Conservation (phyloP, 2,113 vertebrate genomes). For the Glareola pratincola region DNA sequence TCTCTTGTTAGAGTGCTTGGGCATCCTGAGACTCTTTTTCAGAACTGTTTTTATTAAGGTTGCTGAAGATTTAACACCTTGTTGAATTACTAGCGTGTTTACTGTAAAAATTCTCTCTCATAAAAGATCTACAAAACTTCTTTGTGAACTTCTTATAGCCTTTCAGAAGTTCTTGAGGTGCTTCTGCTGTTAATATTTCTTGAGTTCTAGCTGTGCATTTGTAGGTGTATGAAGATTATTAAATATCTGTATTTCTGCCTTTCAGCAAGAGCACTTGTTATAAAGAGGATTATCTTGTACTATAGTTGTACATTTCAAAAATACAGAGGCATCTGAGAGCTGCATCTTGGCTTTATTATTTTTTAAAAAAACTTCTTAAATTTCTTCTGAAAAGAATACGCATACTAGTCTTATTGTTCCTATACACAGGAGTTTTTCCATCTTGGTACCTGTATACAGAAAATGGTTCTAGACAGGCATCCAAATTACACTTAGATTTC, state of each 20-base stretch:
- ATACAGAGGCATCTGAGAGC: not conserved
- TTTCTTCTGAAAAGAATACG: not conserved
- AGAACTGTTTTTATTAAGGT: not conserved
- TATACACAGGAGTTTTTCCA: not conserved
- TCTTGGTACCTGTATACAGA: not conserved
- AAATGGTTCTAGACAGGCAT: not conserved
- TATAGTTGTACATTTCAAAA: not conserved
- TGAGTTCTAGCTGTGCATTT: not conserved
- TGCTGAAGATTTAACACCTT: not conserved
- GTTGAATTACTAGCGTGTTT: not conserved
- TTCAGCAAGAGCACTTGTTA: not conserved
- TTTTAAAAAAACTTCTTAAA: not conserved
- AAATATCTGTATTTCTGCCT: not conserved
- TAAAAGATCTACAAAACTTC: not conserved
- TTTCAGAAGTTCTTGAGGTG: not conserved
- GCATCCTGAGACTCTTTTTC: not conserved
- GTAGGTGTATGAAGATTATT: not conserved
- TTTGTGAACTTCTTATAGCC: not conserved
- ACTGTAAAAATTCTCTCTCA: not conserved
- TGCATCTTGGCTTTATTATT: not conserved
- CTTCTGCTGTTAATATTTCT: not conserved
- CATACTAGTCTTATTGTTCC: not conserved
- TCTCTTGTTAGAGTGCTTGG: not conserved
- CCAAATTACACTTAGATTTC: not conserved
- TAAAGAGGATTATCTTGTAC: not conserved